These are phyloP conservation scores for Xiphydria camelus DNA, from an alignment of 2,888 invertebrate species.

Conservation along the genomic window DNA sequence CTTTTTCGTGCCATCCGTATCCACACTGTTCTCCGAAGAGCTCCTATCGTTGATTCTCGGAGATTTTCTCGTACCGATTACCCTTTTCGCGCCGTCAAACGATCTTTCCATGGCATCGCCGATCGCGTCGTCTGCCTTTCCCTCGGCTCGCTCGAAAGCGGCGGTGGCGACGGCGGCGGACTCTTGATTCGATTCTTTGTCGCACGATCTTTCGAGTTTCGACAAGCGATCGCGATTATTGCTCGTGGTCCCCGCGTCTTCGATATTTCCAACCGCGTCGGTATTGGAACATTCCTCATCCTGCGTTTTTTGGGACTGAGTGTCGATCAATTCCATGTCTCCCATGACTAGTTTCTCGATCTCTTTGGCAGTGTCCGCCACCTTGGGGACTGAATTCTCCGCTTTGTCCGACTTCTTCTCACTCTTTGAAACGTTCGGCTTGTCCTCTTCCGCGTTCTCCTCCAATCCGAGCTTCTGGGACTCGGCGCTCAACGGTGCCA, in stretches of 20 bases:
- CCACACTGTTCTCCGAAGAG: background rate
- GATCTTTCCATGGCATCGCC: background rate
- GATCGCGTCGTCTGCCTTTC: background rate
- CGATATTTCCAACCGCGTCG: background rate
- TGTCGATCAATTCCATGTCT: constrained; percentile 45
- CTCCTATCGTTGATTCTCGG: constrained; percentile 24
- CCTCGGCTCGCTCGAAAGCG: background rate
- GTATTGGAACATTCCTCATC: constrained; percentile 22
- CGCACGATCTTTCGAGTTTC: background rate
- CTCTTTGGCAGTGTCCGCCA: constrained; percentile 57
- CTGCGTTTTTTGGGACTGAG: constrained; percentile 35
- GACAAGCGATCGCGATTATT: constrained; percentile 8
- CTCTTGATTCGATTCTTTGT: no score
- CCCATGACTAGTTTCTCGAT: constrained; percentile 58
- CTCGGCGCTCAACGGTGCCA: constrained; percentile 48
- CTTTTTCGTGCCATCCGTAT: background rate
- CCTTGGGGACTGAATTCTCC: constrained; percentile 51
- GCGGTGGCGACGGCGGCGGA: background rate
- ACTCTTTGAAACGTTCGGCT: constrained; percentile 34
- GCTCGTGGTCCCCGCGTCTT: constrained; percentile 4
- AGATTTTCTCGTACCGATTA: constrained; percentile 26
- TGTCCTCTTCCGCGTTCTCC: constrained; percentile 32
- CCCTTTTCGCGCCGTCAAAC: constrained; percentile 21
- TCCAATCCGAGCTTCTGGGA: constrained; percentile 37
- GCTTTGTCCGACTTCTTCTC: constrained; percentile 38